phyloP scores from a whole-genome alignment of 2,888 invertebrate species.

The Prosopocoilus inquinatus region DNA sequence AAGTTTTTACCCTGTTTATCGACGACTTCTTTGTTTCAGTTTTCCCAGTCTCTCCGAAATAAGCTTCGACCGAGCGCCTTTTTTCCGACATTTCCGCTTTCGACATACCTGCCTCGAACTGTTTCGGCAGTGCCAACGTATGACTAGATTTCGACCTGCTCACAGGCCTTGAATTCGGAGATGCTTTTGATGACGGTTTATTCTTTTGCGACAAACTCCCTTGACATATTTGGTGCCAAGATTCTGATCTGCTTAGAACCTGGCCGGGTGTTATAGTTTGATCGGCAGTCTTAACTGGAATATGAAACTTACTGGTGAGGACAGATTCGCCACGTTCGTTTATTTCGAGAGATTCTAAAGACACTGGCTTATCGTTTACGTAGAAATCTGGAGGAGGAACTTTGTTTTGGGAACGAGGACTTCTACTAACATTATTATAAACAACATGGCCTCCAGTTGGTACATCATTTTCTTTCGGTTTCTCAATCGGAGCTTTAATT shows the following conservation, averaged over 20 bases:
- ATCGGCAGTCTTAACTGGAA: slow-evolving; percentile 39
- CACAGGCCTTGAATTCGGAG: slow-evolving; percentile 51
- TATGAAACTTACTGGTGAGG: slow-evolving; percentile 50
- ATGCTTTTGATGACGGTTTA: slow-evolving; percentile 47
- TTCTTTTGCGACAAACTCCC: slow-evolving; percentile 35
- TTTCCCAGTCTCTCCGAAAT: slow-evolving; percentile 54
- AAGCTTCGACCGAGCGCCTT: slow-evolving; percentile 71
- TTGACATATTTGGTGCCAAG: slow-evolving; percentile 72
- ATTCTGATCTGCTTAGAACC: slow-evolving; percentile 67
- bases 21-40: slow-evolving; percentile 28
- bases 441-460: background rate
- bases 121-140: slow-evolving; percentile 70
- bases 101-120: slow-evolving; percentile 74
- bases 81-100: slow-evolving; percentile 68
- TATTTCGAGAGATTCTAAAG: slow-evolving; percentile 35
- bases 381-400: slow-evolving; percentile 37
- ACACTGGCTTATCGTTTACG: slow-evolving; percentile 33
- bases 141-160: slow-evolving; percentile 72
- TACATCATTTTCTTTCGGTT: slow-evolving; percentile 27
- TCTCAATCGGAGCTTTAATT: background rate
- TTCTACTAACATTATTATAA: slow-evolving; percentile 34
- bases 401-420: slow-evolving; percentile 23
- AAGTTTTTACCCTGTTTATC: slow-evolving; percentile 53
- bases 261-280: background rate
- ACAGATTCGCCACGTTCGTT: slow-evolving; percentile 48